Evolutionary conservation across 2,797 vertebrate genomes (phyloP), one percentile per base, ranked within the genome.

Genomic region (Sylvilagus floridanus): DNA sequence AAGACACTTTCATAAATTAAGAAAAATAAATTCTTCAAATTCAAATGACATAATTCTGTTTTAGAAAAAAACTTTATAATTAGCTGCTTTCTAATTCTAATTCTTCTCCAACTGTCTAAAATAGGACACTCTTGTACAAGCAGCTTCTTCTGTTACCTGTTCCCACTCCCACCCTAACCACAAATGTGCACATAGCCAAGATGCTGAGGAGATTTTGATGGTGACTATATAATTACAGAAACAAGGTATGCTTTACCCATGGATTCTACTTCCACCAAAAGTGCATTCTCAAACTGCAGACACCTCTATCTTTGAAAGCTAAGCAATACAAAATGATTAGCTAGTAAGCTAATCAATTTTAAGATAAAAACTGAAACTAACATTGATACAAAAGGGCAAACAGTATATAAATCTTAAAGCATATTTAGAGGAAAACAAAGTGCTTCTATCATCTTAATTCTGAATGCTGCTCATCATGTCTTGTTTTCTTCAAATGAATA

Each of bases 41-140:
- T 90, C 60, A 35, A 94, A 26, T 87, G 42, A 94, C 22, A 84
- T 57, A 95, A 88, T 93, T 95, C 30, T 37, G 12, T 26, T 92
- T 90, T 75, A 73, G n/a, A 26, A 75, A 95, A 73, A 68, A 85
- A 82, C 92, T 52, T 96, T 78, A 63, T 93, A 90, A 81, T 69
- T 69, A 86, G 83, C 30, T 81, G 9, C 57, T 84, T 95, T 76
- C 22, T 71, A 92, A 91, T 87, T 79, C 54, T 75, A 81, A 86
- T 32, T 90, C 30, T 84, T 90, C 30, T 84, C 62, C 72, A 93
- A 92, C 10, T 91, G 42, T 79, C 78, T 37, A 50, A 30, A 76
- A 82, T 3, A 94, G 28, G 68, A 62, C 66, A 60, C 16, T 69
- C 71, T 96, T 47, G 0, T 32, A 90, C 96, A 28, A 95, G 57